Evolutionary conservation across 37 sponge, comb jelly and placozoan species (phyloP).

Genomic region (Diacarnus erythraeanus): DNA sequence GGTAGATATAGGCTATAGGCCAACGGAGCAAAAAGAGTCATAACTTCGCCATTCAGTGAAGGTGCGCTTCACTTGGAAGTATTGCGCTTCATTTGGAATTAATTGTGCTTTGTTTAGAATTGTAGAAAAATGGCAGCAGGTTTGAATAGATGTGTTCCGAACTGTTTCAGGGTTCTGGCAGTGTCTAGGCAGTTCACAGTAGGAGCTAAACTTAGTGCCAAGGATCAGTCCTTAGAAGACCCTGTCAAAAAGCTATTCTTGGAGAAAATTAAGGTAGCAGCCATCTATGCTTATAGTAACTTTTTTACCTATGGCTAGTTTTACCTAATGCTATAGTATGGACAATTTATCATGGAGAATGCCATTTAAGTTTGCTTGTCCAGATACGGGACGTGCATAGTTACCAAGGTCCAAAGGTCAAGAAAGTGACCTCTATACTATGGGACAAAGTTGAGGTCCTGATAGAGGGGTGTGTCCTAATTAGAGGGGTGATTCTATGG

Average conservation of each 20-base stretch:
- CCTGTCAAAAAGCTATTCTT: slow-evolving; percentile 20
- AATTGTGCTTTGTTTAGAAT: background rate
- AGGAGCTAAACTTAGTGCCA: background rate
- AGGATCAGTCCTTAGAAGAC: background rate
- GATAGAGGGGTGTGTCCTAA: no score
- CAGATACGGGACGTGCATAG: no score
- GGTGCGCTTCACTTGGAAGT: background rate
- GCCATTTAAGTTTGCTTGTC: no score
- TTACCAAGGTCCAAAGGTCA: no score
- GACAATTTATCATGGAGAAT: no score
- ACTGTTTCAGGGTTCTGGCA: background rate
- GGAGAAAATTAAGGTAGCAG: slow-evolving; percentile 22
- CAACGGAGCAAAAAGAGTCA: no score
- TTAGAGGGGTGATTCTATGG: no score
- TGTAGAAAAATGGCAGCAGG: slow-evolving; percentile 12
- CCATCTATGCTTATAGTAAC: background rate
- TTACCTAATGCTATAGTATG: background rate
- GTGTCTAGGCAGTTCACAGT: background rate
- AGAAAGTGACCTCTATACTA: no score
- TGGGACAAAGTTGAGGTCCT: no score
- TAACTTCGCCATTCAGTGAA: no score
- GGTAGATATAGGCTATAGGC: no score
- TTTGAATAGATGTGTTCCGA: background rate
- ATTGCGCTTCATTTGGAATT: background rate
- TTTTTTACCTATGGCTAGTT: background rate